phyloP scores from a whole-genome alignment of 2,888 invertebrate species.

The Petrolisthes cinctipes region DNA sequence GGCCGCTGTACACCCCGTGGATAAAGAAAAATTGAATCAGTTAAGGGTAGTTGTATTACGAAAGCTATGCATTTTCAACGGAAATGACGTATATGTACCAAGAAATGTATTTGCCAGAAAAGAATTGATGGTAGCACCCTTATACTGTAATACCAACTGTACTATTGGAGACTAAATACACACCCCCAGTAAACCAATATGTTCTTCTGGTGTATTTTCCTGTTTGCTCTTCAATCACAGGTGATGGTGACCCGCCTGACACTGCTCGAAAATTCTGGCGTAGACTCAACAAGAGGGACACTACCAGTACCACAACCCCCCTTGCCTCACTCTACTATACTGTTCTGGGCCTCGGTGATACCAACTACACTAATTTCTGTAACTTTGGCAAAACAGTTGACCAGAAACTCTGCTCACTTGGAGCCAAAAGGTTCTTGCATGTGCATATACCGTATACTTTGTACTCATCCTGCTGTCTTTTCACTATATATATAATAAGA shows the following conservation, averaged over 20 bases:
- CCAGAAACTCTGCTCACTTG: constrained; percentile 70
- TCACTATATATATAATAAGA: no score
- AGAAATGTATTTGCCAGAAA: not conserved
- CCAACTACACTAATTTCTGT: constrained; percentile 75
- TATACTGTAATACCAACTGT: not conserved
- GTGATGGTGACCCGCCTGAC: constrained; percentile 75
- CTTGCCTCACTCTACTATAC: constrained; percentile 71
- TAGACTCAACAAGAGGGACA: not conserved
- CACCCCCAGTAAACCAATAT: not conserved
- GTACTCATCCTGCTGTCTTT: no score
- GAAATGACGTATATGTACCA: no score
- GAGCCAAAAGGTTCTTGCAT: constrained; percentile 69
- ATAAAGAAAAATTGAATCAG: no score
- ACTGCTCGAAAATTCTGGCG: constrained; percentile 72
- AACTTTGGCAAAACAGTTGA: constrained; percentile 72
- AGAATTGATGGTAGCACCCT: not conserved
- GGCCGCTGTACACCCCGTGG: no score
- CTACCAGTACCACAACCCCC: constrained; percentile 62
- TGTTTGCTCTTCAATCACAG: constrained; percentile 66
- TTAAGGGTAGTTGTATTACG: no score
- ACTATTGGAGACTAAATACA: not conserved
- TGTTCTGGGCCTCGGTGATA: constrained; percentile 74
- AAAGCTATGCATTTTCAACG: no score
- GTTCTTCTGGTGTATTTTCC: not conserved
- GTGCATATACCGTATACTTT: no score